Evolutionary conservation across 2,797 vertebrate genomes (phyloP).

Genomic region (Todus mexicanus): DNA sequence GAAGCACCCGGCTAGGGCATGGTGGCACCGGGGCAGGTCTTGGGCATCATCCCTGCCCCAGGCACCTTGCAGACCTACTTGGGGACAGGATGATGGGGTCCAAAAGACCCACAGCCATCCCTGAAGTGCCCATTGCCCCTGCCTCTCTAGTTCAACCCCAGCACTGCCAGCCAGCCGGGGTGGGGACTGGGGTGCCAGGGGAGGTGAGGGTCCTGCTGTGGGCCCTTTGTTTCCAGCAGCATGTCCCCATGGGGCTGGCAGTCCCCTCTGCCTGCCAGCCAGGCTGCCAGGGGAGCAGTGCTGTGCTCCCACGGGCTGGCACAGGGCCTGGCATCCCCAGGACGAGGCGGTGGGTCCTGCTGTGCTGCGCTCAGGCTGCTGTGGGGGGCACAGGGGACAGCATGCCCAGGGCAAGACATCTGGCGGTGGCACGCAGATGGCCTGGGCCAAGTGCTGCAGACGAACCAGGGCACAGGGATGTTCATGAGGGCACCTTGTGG

Average conservation of each 20-base stretch:
- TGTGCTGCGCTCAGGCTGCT: neutral
- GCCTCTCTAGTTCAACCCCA: neutral
- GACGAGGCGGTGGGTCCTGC: fast-evolving
- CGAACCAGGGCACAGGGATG: neutral
- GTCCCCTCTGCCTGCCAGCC: neutral
- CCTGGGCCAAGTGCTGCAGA: neutral
- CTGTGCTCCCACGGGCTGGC: neutral
- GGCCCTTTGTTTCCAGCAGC: neutral
- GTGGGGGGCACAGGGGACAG: neutral
- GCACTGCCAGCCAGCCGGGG: fast-evolving
- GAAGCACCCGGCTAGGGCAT: neutral
- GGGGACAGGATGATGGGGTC: neutral
- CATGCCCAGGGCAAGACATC: fast-evolving
- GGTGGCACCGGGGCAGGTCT: neutral
- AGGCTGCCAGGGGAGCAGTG: neutral
- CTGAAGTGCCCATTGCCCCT: fast-evolving
- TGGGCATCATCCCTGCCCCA: neutral
- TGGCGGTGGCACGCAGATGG: neutral
- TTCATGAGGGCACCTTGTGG: neutral
- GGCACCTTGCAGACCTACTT: neutral
- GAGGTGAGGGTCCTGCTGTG: neutral
- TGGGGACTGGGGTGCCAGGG: neutral
- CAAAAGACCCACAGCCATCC: neutral
- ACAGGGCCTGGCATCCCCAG: neutral
- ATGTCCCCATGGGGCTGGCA: neutral